Evolutionary conservation across 2,797 vertebrate genomes (phyloP).

Genomic region (Neosilurus mollespiculum): DNA sequence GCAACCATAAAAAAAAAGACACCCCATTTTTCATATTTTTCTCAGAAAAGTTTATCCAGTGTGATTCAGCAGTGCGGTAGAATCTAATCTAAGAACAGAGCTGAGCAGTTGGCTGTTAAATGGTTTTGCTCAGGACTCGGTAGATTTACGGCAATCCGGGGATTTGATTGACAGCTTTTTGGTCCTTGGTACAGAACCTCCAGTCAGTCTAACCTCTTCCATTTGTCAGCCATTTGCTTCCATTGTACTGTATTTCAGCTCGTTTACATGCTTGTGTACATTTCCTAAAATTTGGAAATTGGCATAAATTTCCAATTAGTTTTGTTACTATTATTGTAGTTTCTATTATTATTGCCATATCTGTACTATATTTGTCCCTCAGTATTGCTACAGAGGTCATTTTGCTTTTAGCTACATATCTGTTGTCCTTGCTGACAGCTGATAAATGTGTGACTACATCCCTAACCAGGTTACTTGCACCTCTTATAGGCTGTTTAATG

Average conservation of each 20-base stretch:
- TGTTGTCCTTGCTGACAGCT: constrained; percentile 65
- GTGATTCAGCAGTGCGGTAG: not conserved
- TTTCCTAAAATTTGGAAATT: not conserved
- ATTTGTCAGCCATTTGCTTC: not conserved
- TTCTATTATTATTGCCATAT: too few relatives aligned
- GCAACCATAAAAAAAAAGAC: not conserved
- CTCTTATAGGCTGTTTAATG: constrained; percentile 72
- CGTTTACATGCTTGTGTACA: not conserved
- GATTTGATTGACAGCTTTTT: constrained; percentile 12
- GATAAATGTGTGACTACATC: constrained; percentile 68
- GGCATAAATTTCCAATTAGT: not conserved
- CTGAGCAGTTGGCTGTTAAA: not conserved
- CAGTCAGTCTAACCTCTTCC: not conserved
- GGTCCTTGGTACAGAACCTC: not conserved
- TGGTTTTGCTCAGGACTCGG: not conserved
- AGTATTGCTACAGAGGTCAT: not conserved
- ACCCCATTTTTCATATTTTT: not conserved
- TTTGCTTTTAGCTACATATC: constrained; percentile 12
- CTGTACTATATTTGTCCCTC: not conserved
- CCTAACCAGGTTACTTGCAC: constrained; percentile 71
- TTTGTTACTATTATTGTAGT: too few relatives aligned
- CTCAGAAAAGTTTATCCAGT: not conserved
- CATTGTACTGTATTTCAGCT: not conserved
- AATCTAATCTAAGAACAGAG: not conserved
- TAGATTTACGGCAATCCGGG: not conserved